These are phyloP conservation scores for Salpingus planirostris DNA, from an alignment of 2,888 invertebrate genomes.

Conservation along the genomic window DNA sequence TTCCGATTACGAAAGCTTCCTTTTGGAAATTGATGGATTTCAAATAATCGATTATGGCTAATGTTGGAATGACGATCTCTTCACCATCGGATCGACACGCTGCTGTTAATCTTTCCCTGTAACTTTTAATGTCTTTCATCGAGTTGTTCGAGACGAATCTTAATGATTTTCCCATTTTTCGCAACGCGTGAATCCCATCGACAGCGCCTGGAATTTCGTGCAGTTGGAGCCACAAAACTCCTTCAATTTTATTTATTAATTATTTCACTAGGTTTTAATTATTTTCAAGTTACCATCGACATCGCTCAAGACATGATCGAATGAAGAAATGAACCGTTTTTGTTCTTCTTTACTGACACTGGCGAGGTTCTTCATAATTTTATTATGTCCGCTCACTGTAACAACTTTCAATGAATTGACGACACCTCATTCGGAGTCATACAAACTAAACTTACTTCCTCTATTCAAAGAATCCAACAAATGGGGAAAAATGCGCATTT, in stretches of 20 bases:
- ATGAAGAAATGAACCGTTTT: conserved; percentile 16
- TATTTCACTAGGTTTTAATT: too few species aligned
- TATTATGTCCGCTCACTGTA: too few species aligned
- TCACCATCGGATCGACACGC: neutral
- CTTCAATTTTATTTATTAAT: too few species aligned
- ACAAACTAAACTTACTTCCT: too few species aligned
- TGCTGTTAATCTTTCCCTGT: too few species aligned
- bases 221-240: conserved; percentile 44
- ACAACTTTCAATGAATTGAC: too few species aligned
- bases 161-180: conserved; percentile 43
- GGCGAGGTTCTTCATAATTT: conserved; percentile 18
- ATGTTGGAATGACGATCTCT: conserved; percentile 45
- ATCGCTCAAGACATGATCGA: conserved; percentile 17
- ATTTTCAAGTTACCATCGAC: conserved; percentile 19
- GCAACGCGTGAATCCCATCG: conserved; percentile 42
- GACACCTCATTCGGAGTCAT: too few species aligned
- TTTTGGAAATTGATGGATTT: conserved; percentile 46
- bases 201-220: conserved; percentile 40
- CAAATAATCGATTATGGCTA: conserved; percentile 47
- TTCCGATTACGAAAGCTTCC: conserved; percentile 43
- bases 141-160: conserved; percentile 26
- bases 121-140: conserved; percentile 26
- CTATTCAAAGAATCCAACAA: too few species aligned
- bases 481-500: too few species aligned
- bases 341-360: conserved; percentile 12